Percentiles rank a stretch among this genome's conserved stretches.
Conservation (phyloP, 2,888 invertebrate genomes). For the Drosophila glabriapex region DNA sequence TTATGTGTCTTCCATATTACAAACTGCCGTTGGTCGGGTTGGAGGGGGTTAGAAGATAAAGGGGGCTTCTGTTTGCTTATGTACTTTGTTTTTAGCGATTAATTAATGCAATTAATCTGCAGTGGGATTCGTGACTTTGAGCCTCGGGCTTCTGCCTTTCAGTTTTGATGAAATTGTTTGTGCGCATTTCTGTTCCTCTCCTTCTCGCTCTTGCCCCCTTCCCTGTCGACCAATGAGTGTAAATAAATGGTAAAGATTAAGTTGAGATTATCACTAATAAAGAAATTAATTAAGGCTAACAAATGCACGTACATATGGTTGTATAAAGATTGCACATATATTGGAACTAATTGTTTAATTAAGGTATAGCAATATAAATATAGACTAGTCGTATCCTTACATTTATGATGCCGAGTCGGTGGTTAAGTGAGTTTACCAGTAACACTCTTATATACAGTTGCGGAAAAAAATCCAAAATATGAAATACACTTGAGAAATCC, state of each 20-base stretch:
- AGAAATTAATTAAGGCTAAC: slow-evolving; percentile 65
- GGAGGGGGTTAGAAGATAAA: not conserved
- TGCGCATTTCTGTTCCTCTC: slow-evolving; percentile 63
- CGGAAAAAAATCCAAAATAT: accelerated
- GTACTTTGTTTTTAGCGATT: slow-evolving; percentile 81
- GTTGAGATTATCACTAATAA: slow-evolving; percentile 76
- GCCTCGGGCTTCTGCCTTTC: slow-evolving; percentile 33
- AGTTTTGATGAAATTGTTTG: slow-evolving; percentile 78
- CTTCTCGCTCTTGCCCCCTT: not conserved
- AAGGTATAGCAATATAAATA: not conserved
- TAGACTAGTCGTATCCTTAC: not conserved
- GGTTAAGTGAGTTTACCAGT: not conserved
- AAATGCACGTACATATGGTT: not conserved
- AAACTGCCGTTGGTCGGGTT: slow-evolving; percentile 21
- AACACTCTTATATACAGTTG: not conserved
- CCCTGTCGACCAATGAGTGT: slow-evolving; percentile 49
- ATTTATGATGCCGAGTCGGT: not conserved
- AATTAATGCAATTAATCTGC: slow-evolving; percentile 85
- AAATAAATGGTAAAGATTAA: slow-evolving; percentile 75
- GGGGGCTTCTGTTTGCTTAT: slow-evolving; percentile 55
- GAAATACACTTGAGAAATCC: not conserved
- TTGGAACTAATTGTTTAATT: not conserved
- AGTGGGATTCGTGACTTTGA: slow-evolving; percentile 67
- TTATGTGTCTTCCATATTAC: slow-evolving; percentile 55
- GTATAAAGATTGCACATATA: not conserved